These are phyloP conservation scores for Carassius gibelio DNA, from an alignment of 2,113 vertebrate genomes.

Conservation along the genomic window DNA sequence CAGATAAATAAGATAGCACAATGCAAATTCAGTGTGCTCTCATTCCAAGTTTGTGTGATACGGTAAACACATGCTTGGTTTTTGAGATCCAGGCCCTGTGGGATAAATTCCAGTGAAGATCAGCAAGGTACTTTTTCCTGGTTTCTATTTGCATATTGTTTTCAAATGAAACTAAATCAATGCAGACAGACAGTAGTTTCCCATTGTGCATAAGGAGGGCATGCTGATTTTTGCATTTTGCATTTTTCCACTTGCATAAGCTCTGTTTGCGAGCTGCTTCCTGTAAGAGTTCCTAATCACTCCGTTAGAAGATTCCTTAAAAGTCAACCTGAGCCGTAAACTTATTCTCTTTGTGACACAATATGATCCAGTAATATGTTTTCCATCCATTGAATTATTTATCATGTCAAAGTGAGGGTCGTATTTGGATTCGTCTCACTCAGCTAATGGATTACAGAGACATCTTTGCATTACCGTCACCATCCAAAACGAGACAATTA, in stretches of 20 bases:
- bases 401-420: conserved; percentile 32
- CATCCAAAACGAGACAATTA: background rate
- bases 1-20: background rate
- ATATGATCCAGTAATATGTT: conserved; percentile 22
- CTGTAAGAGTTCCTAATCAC: background rate
- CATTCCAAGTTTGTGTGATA: background rate
- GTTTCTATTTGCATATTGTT: conserved; percentile 32
- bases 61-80: conserved; percentile 13
- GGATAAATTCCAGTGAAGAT: conserved; percentile 5
- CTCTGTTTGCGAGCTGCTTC: background rate
- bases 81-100: background rate
- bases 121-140: background rate
- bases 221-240: background rate
- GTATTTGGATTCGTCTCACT: conserved; percentile 23
- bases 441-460: conserved; percentile 33
- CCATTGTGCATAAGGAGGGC: background rate
- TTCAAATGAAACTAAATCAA: conserved; percentile 10
- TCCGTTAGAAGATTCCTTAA: background rate
- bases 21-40: conserved; percentile 13
- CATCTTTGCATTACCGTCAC: conserved; percentile 27
- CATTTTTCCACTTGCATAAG: background rate
- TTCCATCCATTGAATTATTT: conserved; percentile 25
- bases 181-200: background rate
- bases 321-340: background rate
- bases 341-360: conserved; percentile 11